A percentile compares a stretch with the other conserved stretches of the same genome.
phyloP scores from a whole-genome alignment of 2,888 invertebrate genomes.

The Agonopterix subpropinquella region DNA sequence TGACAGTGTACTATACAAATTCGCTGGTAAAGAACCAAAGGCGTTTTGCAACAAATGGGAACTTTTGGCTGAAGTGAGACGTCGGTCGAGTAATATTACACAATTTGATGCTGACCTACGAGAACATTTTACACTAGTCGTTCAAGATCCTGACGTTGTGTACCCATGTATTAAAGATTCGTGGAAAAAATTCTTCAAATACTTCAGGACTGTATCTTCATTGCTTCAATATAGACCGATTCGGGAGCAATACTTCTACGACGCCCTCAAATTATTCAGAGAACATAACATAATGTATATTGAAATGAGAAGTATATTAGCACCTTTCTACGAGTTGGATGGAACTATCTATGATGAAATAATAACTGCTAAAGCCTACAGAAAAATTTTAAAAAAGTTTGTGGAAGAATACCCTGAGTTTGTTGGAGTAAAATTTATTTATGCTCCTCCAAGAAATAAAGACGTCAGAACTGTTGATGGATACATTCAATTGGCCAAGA shows the following conservation, averaged over 20 bases:
- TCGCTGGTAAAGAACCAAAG: slow-evolving; percentile 35
- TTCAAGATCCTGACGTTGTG: slow-evolving; percentile 51
- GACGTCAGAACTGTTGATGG: slow-evolving; percentile 40
- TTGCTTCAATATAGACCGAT: slow-evolving; percentile 78
- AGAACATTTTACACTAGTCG: slow-evolving; percentile 73
- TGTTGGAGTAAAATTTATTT: slow-evolving; percentile 81
- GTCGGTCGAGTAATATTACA: slow-evolving; percentile 41
- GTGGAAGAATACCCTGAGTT: slow-evolving; percentile 77
- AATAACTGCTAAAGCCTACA: slow-evolving; percentile 76
- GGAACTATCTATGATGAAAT: slow-evolving; percentile 71
- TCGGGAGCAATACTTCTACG: slow-evolving; percentile 80
- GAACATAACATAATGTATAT: slow-evolving; percentile 82
- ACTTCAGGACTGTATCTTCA: slow-evolving; percentile 71
- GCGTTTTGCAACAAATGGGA: slow-evolving; percentile 55
- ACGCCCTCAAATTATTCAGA: slow-evolving; percentile 76
- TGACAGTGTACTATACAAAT: slow-evolving; percentile 28
- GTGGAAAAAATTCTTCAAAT: slow-evolving; percentile 75
- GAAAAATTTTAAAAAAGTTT: slow-evolving; percentile 74
- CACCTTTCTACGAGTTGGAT: slow-evolving; percentile 79
- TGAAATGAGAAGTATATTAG: slow-evolving; percentile 80
- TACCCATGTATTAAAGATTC: slow-evolving; percentile 73
- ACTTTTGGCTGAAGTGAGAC: slow-evolving; percentile 58
- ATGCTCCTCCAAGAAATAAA: slow-evolving; percentile 75
- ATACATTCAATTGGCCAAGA: slow-evolving; percentile 55
- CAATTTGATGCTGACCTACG: slow-evolving; percentile 71